phyloP scores from a whole-genome alignment of 1,140 invertebrate genomes.

The Kradibia gibbosae region DNA sequence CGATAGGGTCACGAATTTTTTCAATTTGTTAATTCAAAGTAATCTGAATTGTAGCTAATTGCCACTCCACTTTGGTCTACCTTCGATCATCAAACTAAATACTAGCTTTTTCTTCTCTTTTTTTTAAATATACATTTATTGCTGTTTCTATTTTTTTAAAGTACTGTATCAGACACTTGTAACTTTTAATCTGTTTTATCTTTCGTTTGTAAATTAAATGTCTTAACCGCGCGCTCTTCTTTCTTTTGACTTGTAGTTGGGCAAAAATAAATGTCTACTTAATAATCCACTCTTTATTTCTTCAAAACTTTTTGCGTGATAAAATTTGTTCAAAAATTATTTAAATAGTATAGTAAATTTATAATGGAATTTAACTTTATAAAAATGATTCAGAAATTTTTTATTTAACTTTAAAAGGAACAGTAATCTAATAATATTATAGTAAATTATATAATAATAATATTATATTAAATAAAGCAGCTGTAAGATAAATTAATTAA shows the following conservation, averaged over 20 bases:
- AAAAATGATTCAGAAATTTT: no score
- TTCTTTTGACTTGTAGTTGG: neutral
- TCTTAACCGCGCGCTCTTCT: slow-evolving; percentile 47
- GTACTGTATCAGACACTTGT: slow-evolving; percentile 40
- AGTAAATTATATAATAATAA: no score
- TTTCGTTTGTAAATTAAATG: slow-evolving; percentile 43
- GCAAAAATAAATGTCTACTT: slow-evolving; percentile 27
- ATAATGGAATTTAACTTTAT: no score
- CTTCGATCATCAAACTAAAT: slow-evolving; percentile 28
- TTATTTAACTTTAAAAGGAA: no score
- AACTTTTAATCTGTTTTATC: slow-evolving; percentile 63
- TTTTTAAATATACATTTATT: slow-evolving; percentile 24
- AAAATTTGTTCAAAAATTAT: no score
- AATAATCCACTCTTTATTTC: neutral
- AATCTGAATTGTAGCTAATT: slow-evolving; percentile 66
- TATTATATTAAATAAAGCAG: no score
- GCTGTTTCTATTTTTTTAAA: slow-evolving; percentile 31
- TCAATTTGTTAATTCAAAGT: slow-evolving; percentile 69
- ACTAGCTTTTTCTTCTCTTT: slow-evolving; percentile 34
- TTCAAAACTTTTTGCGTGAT: slow-evolving; percentile 34
- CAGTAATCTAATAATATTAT: no score
- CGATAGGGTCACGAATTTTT: slow-evolving; percentile 58
- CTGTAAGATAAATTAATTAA: no score
- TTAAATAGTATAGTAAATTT: no score
- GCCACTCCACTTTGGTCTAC: slow-evolving; percentile 52